Evolutionary conservation across 2,797 vertebrate genomes (phyloP).

Genomic region (Hirundo rustica): DNA sequence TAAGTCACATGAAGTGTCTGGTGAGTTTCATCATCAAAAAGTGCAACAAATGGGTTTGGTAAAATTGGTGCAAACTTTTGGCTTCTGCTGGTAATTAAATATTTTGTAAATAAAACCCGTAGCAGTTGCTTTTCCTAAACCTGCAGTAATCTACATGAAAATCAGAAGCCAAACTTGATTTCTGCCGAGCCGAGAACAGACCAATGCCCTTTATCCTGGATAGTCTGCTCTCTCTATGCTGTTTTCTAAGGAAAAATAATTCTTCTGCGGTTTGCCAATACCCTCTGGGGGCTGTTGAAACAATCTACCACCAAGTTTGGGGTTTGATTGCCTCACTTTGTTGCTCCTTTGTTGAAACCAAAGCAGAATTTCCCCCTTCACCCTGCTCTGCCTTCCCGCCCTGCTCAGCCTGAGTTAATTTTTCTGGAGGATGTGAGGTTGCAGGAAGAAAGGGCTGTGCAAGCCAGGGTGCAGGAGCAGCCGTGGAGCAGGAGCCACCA

Average conservation of each 20-base stretch:
- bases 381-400: rapidly evolving
- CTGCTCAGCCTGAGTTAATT: neutral
- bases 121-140: constrained; percentile 3
- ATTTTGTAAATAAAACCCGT: neutral
- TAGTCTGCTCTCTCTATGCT: neutral
- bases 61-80: neutral
- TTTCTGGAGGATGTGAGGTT: neutral
- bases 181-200: constrained; percentile 5
- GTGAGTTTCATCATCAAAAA: neutral
- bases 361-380: constrained; percentile 8
- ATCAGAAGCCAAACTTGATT: neutral
- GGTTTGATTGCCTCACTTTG: constrained; percentile 40
- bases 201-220: constrained; percentile 25
- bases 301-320: neutral
- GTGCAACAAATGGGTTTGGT: neutral
- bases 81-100: neutral
- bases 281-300: constrained; percentile 20
- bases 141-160: neutral
- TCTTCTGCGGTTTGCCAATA: constrained; percentile 27
- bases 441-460: neutral
- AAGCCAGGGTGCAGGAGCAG: neutral
- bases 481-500: neutral
- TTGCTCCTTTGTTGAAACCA: neutral
- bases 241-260: constrained; percentile 38
- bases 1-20: neutral